Conservation (phyloP, 2,888 invertebrate species). For the Eumacrocentrus americanus region DNA sequence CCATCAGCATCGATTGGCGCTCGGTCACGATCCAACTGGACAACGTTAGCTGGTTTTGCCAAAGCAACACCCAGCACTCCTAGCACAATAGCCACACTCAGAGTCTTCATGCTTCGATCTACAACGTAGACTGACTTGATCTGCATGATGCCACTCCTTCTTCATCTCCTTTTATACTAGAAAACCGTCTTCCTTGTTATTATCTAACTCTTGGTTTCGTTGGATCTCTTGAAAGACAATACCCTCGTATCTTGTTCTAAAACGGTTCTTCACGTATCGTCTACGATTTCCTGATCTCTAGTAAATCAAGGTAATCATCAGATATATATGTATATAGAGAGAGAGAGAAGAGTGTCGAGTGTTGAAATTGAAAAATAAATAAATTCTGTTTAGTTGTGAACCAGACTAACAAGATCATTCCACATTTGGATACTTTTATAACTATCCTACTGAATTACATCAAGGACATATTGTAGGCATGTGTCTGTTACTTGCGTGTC, state of each 20-base stretch:
- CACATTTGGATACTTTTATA: too few species aligned
- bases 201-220: neutral
- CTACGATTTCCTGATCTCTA: constrained; percentile 15
- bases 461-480: constrained; percentile 21
- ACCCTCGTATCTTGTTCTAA: constrained; percentile 10
- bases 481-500: too few species aligned
- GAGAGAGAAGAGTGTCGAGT: neutral
- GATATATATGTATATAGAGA: too few species aligned
- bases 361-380: neutral
- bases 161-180: neutral
- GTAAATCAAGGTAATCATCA: constrained; percentile 13
- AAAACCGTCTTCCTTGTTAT: neutral
- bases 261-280: neutral
- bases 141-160: neutral
- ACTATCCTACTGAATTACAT: neutral
- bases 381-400: too few species aligned
- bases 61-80: constrained; percentile 18
- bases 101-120: neutral
- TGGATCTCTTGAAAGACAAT: constrained; percentile 14
- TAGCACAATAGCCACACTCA: constrained; percentile 4
- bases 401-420: too few species aligned
- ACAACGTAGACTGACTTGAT: neutral
- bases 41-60: constrained; percentile 25
- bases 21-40: constrained; percentile 22
- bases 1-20: constrained; percentile 45